Evolutionary conservation across 1,140 invertebrate species (phyloP).

Genomic region (Drosophila nikananu): DNA sequence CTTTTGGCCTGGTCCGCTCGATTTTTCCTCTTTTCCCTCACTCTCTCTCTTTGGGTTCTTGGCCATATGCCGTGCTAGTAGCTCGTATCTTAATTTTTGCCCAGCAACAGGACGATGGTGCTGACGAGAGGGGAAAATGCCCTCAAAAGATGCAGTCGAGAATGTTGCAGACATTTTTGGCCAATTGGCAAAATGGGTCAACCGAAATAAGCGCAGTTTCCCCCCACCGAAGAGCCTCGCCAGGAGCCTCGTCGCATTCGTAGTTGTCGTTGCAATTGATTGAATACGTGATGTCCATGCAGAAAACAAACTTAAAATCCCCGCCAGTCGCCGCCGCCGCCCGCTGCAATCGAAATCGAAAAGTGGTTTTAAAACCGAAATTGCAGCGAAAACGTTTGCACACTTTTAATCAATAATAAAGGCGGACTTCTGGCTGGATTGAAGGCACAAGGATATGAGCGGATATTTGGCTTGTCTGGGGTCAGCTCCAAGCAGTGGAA

Average conservation of each 20-base stretch:
- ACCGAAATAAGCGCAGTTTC: conserved; percentile 68
- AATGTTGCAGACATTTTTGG: conserved; percentile 73
- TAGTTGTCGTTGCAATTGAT: conserved; percentile 78
- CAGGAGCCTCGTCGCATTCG: conserved; percentile 10
- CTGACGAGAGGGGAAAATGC: conserved; percentile 10
- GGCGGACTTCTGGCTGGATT: not conserved
- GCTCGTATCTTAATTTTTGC: conserved; percentile 75
- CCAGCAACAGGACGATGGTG: not conserved
- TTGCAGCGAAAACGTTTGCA: conserved; percentile 81
- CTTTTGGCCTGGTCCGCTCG: conserved; percentile 39
- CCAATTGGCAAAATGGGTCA: conserved; percentile 78
- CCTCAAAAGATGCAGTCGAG: conserved; percentile 55
- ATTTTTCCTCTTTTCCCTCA: not conserved
- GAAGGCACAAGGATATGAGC: conserved; percentile 23
- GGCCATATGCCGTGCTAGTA: conserved; percentile 20
- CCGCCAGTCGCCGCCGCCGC: conserved; percentile 21
- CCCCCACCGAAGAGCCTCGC: not conserved
- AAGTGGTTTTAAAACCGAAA: conserved; percentile 81
- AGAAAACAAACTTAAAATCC: conserved; percentile 82
- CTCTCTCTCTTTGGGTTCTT: not conserved
- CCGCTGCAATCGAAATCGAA: conserved; percentile 60
- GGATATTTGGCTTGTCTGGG: conserved; percentile 59
- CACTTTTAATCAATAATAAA: conserved; percentile 82
- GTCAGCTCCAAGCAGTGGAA: not conserved
- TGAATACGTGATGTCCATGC: conserved; percentile 83